Base-by-base conservation (phyloP, 2,797 vertebrate species). In the Myotis pilosus region DNA sequence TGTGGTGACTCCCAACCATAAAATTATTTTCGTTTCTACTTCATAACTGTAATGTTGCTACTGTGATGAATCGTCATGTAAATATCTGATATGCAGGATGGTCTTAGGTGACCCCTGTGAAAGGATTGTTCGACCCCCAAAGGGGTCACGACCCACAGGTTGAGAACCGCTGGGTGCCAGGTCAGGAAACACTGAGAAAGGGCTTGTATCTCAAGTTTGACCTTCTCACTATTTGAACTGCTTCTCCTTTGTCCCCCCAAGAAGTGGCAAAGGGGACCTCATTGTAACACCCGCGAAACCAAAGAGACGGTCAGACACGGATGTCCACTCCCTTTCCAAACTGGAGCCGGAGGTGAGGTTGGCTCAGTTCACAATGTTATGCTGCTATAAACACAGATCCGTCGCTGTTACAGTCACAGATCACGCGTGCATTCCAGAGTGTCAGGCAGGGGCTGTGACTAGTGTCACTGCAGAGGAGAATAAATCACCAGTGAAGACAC, bases 401-500 rank as follows among this genome's bases (percentile, higher is more conserved):
- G 97, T 98, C 97, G 96, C 96, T 91, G 95, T 95, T 97, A 91
- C 95, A 92, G 95, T 91, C 96, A 86, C 96, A 97, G 96, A 97
- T 97, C 96, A 94, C 96, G 97, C 92, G 96, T 98, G 97, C 97
- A 96, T 97, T 97, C 97, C 98, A 97, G 97, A 96, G 95, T 95
- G 98, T 97, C 97, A 97, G 97, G 97, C 97, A 94, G 96, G 97
- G 96, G 95, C 95, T 93, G 13, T 97, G 98, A 98, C 98, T 98
- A 98, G 98, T 98, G 97, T 98, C 97, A 97, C 97, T 94, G 94
- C 96, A 96, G 97, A 98, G 97, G 96, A 98, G 97, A 98, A 98
- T 98, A 98, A 98, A 98, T 98, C 98, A 97, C 97, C 85, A 81
- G 82, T 96, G 97, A 98, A 98, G 98, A 98, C 97, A 95, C 95